Percentiles rank a stretch among this genome's conserved stretches.
Conservation (phyloP, 2,113 vertebrate species). For the Apteryx owenii region DNA sequence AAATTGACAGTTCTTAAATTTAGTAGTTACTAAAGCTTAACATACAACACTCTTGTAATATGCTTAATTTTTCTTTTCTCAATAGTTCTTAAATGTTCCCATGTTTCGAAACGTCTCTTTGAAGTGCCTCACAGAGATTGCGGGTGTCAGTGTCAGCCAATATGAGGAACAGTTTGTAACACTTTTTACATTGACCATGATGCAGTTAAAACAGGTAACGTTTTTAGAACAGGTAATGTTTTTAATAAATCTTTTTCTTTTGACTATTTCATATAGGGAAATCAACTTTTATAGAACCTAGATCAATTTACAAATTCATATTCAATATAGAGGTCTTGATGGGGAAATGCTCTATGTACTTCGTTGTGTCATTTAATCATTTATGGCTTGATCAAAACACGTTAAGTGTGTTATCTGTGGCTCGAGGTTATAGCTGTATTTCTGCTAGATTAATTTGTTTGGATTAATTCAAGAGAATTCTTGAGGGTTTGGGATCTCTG, state of each 20-base stretch:
- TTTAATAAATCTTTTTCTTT: not conserved
- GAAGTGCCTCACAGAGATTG: conserved; percentile 99
- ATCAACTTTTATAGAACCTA: not conserved
- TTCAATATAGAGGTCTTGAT: not conserved
- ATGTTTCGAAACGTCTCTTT: conserved; percentile 99
- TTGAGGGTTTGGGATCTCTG: not conserved
- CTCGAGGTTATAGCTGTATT: not conserved
- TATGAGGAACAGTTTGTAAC: conserved; percentile 99
- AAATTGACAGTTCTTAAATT: not conserved
- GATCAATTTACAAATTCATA: not conserved
- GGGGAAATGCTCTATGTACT: not conserved
- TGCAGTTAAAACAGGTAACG: conserved; percentile 98
- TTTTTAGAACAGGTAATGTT: conserved; percentile 84
- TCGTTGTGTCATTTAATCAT: not conserved
- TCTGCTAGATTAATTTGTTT: not conserved
- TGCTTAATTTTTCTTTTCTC: not conserved
- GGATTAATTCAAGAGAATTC: not conserved
- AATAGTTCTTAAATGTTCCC: conserved; percentile 96
- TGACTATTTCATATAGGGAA: not conserved
- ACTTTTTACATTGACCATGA: conserved; percentile 98
- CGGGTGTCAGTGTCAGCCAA: conserved; percentile 96
- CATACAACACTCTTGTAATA: not conserved
- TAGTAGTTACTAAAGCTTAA: not conserved
- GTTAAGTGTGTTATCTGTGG: not conserved
- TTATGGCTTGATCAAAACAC: not conserved